These are phyloP conservation scores for Encarsia formosa DNA, from an alignment of 2,888 invertebrate genomes.

Conservation along the genomic window DNA sequence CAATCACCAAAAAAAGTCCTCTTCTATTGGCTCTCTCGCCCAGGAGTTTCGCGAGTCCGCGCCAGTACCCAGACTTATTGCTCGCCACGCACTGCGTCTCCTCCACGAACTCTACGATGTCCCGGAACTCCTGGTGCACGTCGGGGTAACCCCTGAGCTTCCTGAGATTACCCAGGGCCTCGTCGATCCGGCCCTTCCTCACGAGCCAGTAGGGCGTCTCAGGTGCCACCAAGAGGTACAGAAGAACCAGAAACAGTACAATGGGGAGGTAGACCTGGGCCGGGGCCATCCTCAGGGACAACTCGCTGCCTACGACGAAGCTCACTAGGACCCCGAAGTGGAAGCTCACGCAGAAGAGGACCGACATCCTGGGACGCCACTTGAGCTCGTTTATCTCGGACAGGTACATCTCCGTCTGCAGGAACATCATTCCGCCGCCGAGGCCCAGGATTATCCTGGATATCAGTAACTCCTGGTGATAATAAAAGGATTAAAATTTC, in stretches of 20 bases:
- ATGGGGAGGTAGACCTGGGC: slow-evolving; percentile 18
- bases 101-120: slow-evolving; percentile 20
- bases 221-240: slow-evolving; percentile 8
- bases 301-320: slow-evolving; percentile 13
- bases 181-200: slow-evolving; percentile 10
- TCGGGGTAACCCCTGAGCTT: slow-evolving; percentile 12
- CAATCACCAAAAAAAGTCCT: slow-evolving; percentile 22
- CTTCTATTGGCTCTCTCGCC: slow-evolving; percentile 13
- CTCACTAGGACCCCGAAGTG: slow-evolving; percentile 24
- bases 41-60: slow-evolving; percentile 2
- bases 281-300: slow-evolving; percentile 12
- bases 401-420: slow-evolving; percentile 26
- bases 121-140: slow-evolving; percentile 19
- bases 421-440: slow-evolving; percentile 17
- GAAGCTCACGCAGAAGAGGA: slow-evolving; percentile 17
- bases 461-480: slow-evolving; percentile 15
- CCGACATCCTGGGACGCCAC: slow-evolving; percentile 22
- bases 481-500: not conserved
- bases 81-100: not conserved
- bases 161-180: slow-evolving; percentile 17
- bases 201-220: slow-evolving; percentile 28
- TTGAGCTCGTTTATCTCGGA: slow-evolving; percentile 18
- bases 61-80: slow-evolving; percentile 1
- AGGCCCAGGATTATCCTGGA: slow-evolving; percentile 20
- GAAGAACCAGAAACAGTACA: not conserved